Evolutionary conservation across 1,140 invertebrate genomes (phyloP), one percentile per base, ranked within the genome.

Genomic region (Amyelois transitella): DNA sequence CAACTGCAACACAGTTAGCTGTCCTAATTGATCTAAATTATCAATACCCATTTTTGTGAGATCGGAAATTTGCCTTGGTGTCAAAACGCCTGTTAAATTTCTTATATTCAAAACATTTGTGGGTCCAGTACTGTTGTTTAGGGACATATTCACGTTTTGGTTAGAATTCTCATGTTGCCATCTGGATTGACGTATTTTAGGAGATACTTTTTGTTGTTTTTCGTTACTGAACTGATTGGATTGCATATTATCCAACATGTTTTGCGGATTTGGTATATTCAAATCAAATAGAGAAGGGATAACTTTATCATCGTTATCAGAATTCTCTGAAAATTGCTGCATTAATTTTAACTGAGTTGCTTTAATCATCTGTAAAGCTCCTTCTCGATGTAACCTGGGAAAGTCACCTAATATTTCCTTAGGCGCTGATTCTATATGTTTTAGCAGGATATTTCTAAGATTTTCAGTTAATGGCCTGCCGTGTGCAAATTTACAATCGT

Each of bases 401-500:
- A 96, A 96, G 75, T 96, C 94, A 5, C 95, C 95, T 14, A 96
- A 89, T 66, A 97, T 96, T 82, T 96, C 96, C 76, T 96, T 96
- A 0, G 95, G 96, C 0, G 95, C 95, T 14, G 95, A 95, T 88
- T 96, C 95, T 70, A 97, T 93, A 77, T 97, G 95, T 89, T 96
- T 94, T 1, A 94, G 84, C 49, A 95, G 85, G 54, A 95, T 91
- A 68, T 89, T 90, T 68, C 90, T 91, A 43, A 93, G 91, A 71
- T 91, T 91, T 53, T 95, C 94, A 70, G 91, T 93, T 0, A 99
- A 88, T 0, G 96, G 94, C 63, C 94, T 92, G 14, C 92, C 92
- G 87, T 99, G 97, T 32, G 96, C 96, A 83, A 99, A 99, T 87
- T 98, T 96, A 89, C 98, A 99, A 53, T 94, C 94, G 28, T 90